phyloP scores from a whole-genome alignment of 2,888 invertebrate species.

The Erebia ligea region DNA sequence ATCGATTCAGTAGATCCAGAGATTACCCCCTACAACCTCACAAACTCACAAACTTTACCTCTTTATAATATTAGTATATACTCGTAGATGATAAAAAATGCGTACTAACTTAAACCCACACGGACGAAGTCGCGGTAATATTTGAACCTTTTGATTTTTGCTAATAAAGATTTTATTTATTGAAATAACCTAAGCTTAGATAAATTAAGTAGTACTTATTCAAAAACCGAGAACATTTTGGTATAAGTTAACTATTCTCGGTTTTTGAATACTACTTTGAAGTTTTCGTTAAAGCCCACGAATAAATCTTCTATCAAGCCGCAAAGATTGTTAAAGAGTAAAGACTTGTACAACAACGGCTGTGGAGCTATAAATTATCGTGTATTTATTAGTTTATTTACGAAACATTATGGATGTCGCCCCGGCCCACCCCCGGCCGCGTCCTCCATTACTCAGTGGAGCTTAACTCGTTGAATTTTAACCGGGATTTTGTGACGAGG shows the following conservation, averaged over 20 bases:
- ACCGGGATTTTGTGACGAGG: conserved; percentile 62
- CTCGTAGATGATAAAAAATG: too few species aligned
- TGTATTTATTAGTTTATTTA: conserved; percentile 67
- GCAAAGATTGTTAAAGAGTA: conserved; percentile 3
- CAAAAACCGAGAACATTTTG: not conserved
- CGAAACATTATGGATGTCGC: conserved; percentile 65
- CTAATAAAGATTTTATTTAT: too few species aligned
- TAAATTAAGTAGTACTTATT: not conserved
- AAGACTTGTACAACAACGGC: conserved; percentile 13
- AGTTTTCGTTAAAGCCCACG: not conserved
- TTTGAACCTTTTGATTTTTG: too few species aligned
- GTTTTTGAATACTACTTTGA: too few species aligned
- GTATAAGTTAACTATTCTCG: too few species aligned
- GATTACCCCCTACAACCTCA: too few species aligned
- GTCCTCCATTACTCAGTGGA: conserved; percentile 66
- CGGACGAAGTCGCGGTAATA: too few species aligned
- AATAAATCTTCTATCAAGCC: not conserved
- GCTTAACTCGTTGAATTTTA: conserved; percentile 77
- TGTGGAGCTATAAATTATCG: conserved; percentile 53
- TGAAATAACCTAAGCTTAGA: too few species aligned
- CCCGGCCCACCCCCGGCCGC: conserved; percentile 53
- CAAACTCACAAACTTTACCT: too few species aligned
- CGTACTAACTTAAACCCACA: too few species aligned
- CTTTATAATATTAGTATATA: too few species aligned
- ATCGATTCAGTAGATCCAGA: too few species aligned